Conservation (phyloP, 1,140 invertebrate genomes). For the Anthonomus grandis region DNA sequence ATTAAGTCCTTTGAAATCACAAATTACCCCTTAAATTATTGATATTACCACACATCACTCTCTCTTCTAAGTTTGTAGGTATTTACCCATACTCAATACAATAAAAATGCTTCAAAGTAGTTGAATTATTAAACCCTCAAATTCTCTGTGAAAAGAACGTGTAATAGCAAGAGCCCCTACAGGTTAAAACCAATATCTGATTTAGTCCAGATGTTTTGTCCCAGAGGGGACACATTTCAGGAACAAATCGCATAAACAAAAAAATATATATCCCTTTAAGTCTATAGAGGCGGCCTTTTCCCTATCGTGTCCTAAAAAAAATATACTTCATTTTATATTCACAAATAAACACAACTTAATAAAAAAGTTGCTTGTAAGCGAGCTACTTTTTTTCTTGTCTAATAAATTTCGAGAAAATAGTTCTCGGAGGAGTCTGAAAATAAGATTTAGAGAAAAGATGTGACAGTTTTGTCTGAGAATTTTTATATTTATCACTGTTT, state of each 20-base stretch:
- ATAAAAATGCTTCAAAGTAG: no score
- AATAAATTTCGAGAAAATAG: constrained; percentile 26
- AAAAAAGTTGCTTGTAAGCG: constrained; percentile 15
- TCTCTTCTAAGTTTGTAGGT: no score
- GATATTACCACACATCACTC: no score
- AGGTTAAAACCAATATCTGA: constrained; percentile 3
- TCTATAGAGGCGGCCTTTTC: constrained; percentile 5
- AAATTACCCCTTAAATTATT: no score
- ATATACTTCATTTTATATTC: constrained; percentile 25
- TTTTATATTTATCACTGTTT: constrained; percentile 6
- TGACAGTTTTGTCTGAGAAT: constrained; percentile 12
- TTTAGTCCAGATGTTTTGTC: constrained; percentile 9
- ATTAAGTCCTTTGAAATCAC: no score
- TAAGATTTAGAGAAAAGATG: constrained; percentile 24
- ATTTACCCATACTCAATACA: no score
- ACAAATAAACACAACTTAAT: constrained; percentile 26
- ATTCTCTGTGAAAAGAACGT: no score
- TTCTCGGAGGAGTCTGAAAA: constrained; percentile 26
- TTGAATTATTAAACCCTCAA: no score
- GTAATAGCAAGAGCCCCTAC: no score
- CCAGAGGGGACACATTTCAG: neutral
- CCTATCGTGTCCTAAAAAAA: constrained; percentile 19
- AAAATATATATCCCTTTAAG: constrained; percentile 8
- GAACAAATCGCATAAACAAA: neutral
- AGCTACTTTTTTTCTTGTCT: constrained; percentile 18